A percentile compares a stretch with the other conserved stretches of the same genome.
These are phyloP conservation scores for Heliornis fulica DNA, from an alignment of 2,113 vertebrate genomes.

Conservation along the genomic window DNA sequence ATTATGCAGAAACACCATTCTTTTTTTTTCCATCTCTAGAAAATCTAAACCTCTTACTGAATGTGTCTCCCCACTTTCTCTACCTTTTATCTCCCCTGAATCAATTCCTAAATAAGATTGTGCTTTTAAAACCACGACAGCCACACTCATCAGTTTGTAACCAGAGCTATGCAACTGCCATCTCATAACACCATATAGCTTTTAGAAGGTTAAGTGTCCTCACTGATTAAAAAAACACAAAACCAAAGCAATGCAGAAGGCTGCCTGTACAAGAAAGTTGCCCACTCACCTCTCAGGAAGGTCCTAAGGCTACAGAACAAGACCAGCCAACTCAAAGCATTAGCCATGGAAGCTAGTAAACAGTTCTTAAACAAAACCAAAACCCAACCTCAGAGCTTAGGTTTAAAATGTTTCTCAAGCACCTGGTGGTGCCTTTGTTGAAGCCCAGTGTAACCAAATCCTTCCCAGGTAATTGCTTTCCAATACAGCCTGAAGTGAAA, in stretches of 20 bases:
- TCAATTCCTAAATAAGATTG: not conserved
- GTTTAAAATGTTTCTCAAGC: not conserved
- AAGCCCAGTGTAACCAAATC: conserved; percentile 26
- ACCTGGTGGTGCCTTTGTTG: not conserved
- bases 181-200: not conserved
- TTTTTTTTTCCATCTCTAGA: accelerated
- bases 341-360: conserved; percentile 2
- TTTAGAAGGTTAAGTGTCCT: not conserved
- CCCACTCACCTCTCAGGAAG: conserved; percentile 26
- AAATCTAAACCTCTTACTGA: not conserved
- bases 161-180: not conserved
- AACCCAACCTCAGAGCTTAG: not conserved
- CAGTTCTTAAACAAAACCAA: not conserved
- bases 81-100: not conserved
- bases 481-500: not conserved
- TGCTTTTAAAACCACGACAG: not conserved
- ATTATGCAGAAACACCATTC: accelerated
- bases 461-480: not conserved
- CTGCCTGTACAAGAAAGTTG: not conserved
- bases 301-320: not conserved
- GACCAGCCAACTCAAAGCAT: not conserved
- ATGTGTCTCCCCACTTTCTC: not conserved
- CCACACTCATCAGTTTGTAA: not conserved
- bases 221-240: accelerated
- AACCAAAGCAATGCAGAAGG: not conserved